Percentiles rank a stretch among this genome's conserved stretches.
These are phyloP conservation scores for Caenorhabditis briggsae DNA, from an alignment of 1,140 invertebrate genomes.

Conservation along the genomic window DNA sequence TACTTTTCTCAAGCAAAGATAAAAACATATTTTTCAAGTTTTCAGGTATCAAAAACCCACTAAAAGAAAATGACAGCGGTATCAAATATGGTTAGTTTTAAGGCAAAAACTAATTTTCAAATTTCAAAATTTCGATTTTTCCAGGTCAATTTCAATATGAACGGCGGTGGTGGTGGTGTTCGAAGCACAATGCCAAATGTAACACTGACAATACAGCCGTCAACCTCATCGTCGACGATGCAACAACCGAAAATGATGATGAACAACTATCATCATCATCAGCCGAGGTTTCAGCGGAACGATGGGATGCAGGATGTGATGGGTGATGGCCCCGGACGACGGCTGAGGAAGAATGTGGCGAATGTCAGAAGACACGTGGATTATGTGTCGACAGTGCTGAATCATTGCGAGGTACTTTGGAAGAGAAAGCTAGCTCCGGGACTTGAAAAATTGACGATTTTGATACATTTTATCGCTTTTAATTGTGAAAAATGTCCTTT, in stretches of 20 bases:
- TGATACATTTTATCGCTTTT: no score
- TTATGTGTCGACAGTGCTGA: conserved; percentile 66
- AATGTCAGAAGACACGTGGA: conserved; percentile 69
- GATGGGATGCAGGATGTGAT: conserved; percentile 42
- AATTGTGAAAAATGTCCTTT: no score
- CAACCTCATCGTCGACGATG: background rate
- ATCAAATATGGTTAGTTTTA: conserved; percentile 29
- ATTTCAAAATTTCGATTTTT: background rate
- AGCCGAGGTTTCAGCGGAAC: background rate
- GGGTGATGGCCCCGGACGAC: conserved; percentile 62
- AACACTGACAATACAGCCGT: conserved; percentile 31
- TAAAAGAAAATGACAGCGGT: conserved; percentile 38
- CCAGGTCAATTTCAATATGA: conserved; percentile 17
- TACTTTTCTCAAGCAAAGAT: no score
- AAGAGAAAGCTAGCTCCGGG: background rate
- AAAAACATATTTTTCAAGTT: no score
- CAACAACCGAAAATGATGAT: conserved; percentile 9
- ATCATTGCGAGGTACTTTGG: conserved; percentile 63
- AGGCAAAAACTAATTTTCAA: no score
- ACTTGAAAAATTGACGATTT: no score
- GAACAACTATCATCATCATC: background rate
- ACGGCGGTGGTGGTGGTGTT: background rate
- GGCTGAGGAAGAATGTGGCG: conserved; percentile 68
- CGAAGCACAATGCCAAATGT: conserved; percentile 22
- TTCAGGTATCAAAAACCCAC: no score